Percentiles rank a stretch among this genome's conserved stretches.
Conservation (phyloP, 2,888 invertebrate species). For the Xestia c-nigrum region DNA sequence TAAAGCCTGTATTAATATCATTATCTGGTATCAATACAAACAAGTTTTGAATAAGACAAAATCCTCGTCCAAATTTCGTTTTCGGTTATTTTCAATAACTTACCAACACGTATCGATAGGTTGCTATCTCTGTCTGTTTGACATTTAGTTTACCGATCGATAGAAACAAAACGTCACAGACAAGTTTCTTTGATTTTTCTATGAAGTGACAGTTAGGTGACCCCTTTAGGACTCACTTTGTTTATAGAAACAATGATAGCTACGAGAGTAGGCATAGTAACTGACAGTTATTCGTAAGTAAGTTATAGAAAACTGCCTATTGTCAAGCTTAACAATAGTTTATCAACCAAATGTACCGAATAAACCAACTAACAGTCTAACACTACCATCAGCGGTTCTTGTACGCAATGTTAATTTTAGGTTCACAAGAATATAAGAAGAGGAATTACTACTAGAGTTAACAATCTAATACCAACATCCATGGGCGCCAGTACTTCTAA, state of each 20-base stretch:
- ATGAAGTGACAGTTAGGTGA: too few relatives aligned
- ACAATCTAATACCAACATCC: not conserved
- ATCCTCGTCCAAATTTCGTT: not conserved
- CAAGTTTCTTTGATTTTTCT: too few relatives aligned
- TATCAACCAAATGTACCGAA: not conserved
- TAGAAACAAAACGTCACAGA: too few relatives aligned
- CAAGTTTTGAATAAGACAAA: not conserved
- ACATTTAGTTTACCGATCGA: too few relatives aligned
- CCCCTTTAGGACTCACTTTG: too few relatives aligned
- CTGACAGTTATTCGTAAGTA: too few relatives aligned
- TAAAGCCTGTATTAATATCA: not conserved
- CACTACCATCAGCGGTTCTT: not conserved
- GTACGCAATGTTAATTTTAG: not conserved
- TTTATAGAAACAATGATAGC: too few relatives aligned
- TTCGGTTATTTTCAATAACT: too few relatives aligned
- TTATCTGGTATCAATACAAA: not conserved
- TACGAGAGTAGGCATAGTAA: too few relatives aligned
- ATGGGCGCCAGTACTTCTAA: not conserved
- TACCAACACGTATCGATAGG: too few relatives aligned
- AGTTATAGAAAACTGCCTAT: too few relatives aligned
- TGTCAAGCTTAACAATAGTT: not conserved
- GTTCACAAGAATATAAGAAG: not conserved
- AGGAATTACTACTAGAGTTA: not conserved
- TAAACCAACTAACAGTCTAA: not conserved
- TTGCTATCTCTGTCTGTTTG: too few relatives aligned